These are phyloP conservation scores for Theristus sp. DNA, from an alignment of 2,888 invertebrate genomes.

Conservation along the genomic window DNA sequence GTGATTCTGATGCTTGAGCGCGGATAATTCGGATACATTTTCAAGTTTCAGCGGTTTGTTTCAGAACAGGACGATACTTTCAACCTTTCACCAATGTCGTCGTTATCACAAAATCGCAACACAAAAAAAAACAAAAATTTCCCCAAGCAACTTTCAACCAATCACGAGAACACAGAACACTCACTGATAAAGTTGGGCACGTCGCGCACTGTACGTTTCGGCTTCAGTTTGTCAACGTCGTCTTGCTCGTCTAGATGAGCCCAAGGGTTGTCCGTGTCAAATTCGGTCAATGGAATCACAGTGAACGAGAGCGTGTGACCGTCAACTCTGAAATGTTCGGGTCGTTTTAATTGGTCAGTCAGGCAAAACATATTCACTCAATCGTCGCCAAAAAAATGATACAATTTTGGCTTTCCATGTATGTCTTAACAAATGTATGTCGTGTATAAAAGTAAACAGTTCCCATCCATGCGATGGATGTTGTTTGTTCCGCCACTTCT, in stretches of 20 bases:
- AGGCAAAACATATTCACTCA: too few relatives aligned
- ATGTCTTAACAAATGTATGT: background rate
- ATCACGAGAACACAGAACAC: too few relatives aligned
- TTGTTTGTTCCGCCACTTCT: too few relatives aligned
- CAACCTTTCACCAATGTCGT: background rate
- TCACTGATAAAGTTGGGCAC: slow-evolving; percentile 25
- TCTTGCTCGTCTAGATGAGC: slow-evolving; percentile 6
- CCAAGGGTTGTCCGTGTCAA: too few relatives aligned
- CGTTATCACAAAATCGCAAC: too few relatives aligned
- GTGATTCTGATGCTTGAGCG: too few relatives aligned
- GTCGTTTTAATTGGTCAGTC: background rate
- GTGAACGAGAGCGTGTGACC: slow-evolving; percentile 20
- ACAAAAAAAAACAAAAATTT: background rate
- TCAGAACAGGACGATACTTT: background rate
- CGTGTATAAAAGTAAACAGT: background rate
- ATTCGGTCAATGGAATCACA: slow-evolving; percentile 13
- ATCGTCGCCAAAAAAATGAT: too few relatives aligned
- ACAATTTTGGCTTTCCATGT: too few relatives aligned
- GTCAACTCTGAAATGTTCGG: slow-evolving; percentile 10
- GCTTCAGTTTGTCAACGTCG: slow-evolving; percentile 11
- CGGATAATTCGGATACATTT: too few relatives aligned
- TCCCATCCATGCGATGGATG: too few relatives aligned
- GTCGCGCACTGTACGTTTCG: slow-evolving; percentile 20
- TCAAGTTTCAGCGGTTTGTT: too few relatives aligned
- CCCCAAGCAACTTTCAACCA: background rate